Evolutionary conservation across 1,140 invertebrate species (phyloP).

Genomic region (Atopsyche davidsoni): DNA sequence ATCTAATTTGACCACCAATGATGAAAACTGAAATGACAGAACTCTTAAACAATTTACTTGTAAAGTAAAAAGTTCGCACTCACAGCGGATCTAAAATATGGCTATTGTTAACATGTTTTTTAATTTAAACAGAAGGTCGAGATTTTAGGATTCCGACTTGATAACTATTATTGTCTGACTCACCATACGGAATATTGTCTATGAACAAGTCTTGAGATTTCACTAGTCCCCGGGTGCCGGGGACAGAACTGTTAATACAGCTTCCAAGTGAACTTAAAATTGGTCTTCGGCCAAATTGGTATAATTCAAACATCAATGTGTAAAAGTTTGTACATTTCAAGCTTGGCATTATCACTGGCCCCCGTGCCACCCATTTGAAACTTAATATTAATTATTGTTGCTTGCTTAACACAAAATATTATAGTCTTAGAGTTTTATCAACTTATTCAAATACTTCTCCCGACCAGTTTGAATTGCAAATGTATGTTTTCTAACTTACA

Average conservation of each 20-base stretch:
- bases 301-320: background rate
- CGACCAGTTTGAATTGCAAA: conserved; percentile 25
- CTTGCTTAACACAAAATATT: conserved; percentile 31
- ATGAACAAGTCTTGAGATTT: conserved; percentile 15
- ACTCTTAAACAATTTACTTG: conserved; percentile 31
- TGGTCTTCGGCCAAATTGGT: conserved; percentile 12
- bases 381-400: conserved; percentile 31
- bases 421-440: conserved; percentile 30
- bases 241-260: conserved; percentile 10
- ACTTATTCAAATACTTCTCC: conserved; percentile 28
- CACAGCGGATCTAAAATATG: conserved; percentile 26
- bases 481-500: conserved; percentile 16
- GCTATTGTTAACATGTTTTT: conserved; percentile 27
- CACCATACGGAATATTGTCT: conserved; percentile 20
- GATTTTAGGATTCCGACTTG: conserved; percentile 9
- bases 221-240: conserved; percentile 13
- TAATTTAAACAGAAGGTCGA: conserved; percentile 27
- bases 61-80: conserved; percentile 24
- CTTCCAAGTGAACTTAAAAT: background rate
- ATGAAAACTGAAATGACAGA: conserved; percentile 22
- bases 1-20: conserved; percentile 17
- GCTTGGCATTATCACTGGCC: conserved; percentile 22
- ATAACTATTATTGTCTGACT: conserved; percentile 22
- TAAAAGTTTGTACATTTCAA: conserved; percentile 8
- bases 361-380: conserved; percentile 27